Percentiles rank a stretch among this genome's conserved stretches.
Conservation (phyloP, 2,888 invertebrate species). For the Drosophila affinis region DNA sequence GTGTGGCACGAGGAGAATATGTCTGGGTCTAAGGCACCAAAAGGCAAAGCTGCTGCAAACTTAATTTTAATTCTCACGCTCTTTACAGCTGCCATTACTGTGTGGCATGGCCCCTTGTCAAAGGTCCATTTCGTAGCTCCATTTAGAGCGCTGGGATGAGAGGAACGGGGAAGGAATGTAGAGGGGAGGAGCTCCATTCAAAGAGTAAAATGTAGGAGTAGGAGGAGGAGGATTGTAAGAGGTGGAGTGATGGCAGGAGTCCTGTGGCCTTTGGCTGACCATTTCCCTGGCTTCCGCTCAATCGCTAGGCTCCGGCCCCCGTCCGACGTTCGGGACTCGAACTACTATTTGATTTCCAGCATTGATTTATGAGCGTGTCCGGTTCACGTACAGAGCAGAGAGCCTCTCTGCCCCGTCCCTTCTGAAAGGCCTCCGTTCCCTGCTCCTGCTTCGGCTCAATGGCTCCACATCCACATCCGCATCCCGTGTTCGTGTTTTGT, state of each 20-base stretch:
- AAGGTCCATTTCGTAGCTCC: slow-evolving; percentile 32
- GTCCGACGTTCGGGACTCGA: slow-evolving; percentile 33
- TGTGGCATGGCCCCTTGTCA: slow-evolving; percentile 59
- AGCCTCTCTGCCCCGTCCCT: no score
- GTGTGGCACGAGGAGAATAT: background rate
- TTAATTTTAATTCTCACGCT: slow-evolving; percentile 75
- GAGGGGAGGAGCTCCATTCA: background rate
- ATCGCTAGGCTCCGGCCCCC: background rate
- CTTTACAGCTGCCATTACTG: slow-evolving; percentile 58
- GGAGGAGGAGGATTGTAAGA: no score
- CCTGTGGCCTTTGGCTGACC: slow-evolving; percentile 56
- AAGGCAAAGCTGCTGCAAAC: slow-evolving; percentile 51
- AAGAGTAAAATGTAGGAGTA: background rate
- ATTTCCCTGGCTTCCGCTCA: slow-evolving; percentile 69
- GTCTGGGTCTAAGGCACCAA: slow-evolving; percentile 13
- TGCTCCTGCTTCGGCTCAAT: slow-evolving; percentile 51
- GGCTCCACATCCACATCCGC: slow-evolving; percentile 16
- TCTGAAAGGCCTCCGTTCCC: background rate
- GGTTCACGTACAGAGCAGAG: slow-evolving; percentile 60
- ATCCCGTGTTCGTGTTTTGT: slow-evolving; percentile 39
- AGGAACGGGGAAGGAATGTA: slow-evolving; percentile 12
- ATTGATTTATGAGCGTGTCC: slow-evolving; percentile 79
- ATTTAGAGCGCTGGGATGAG: background rate
- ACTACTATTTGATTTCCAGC: slow-evolving; percentile 77
- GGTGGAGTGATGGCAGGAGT: slow-evolving; percentile 4